Base-by-base conservation (phyloP, 2,888 invertebrate genomes). In the Eurytoma californica region DNA sequence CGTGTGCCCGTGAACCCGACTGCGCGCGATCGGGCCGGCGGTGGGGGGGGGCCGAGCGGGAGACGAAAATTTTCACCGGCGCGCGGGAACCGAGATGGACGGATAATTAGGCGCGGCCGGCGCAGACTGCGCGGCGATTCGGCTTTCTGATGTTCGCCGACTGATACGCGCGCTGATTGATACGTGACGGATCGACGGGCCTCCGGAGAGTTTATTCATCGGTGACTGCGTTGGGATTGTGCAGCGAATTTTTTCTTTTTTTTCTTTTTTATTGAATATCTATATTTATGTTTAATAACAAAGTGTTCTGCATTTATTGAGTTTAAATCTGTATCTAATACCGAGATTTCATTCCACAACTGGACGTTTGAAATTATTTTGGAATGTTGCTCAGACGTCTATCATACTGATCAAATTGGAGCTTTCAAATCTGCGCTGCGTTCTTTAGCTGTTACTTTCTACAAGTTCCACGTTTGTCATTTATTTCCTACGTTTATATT, bases 41-140 rank as follows among this genome's bases (percentile, higher is more conserved):
- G 7, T 30, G 12, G 47, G 20, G 20, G 20, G 2, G 57, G 14
- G 60, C 39, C n/a, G 47, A 60, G 70, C 16, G 20, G 28, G 16
- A n/a, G 51, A 68, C 60, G 61, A 61, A 75, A 69, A 76, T 57
- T 76, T 76, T 76, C 76, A 76, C 76, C 69, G 57, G 28, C 24
- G 58, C 55, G 47, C 30, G 16, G 53, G 53, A 14, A 14, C 13
- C 53, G 53, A 14, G 53, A 53, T 53, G n/a, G 14, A 53, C 39
- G 47, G 24, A 57, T 76, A 69, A 76, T 69, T 55, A 69, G 55
- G 69, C 63, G 14, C 61, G 53, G 55, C 63, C 24, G 53, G 53
- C 55, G 57, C 57, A 76, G 69, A 60, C 61, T 57, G 69, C 55
- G 63, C 69, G 55, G 16, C 63, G 49, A 55, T 39, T 28, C 51